These are phyloP conservation scores for Anguilla megastoma DNA, from an alignment of 2,797 vertebrate genomes.

Conservation along the genomic window DNA sequence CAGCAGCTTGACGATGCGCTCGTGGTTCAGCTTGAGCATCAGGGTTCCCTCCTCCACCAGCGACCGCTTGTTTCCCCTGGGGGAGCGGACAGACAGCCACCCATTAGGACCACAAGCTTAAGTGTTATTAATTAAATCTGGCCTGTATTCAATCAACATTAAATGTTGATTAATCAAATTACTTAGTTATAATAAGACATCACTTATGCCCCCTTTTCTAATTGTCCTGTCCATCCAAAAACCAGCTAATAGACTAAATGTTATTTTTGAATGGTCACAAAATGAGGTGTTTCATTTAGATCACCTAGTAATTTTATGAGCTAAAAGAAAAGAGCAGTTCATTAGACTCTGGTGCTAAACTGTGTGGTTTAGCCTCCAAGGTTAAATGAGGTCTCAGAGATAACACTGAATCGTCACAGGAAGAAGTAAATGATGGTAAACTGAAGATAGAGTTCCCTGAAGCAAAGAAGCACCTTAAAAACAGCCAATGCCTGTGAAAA, in stretches of 20 bases:
- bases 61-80: constrained; percentile 63
- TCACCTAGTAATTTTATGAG: not conserved
- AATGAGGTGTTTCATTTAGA: not conserved
- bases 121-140: not conserved
- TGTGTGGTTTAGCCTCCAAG: not conserved
- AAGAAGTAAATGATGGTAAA: not conserved
- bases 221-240: not conserved
- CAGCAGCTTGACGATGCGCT: constrained; percentile 86
- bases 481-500: not conserved
- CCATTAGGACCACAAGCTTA: not conserved
- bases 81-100: not conserved
- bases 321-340: not conserved
- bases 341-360: not conserved
- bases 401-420: not conserved
- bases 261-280: not conserved
- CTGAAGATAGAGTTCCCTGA: not conserved
- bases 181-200: no score
- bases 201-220: not conserved
- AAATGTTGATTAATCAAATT: not conserved
- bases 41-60: constrained; percentile 88
- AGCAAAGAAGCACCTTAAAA: not conserved
- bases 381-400: not conserved
- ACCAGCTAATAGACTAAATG: not conserved
- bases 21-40: constrained; percentile 84
- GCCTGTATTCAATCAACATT: not conserved